phyloP scores from a whole-genome alignment of 2,888 invertebrate species.

The Lasioglossum morio region DNA sequence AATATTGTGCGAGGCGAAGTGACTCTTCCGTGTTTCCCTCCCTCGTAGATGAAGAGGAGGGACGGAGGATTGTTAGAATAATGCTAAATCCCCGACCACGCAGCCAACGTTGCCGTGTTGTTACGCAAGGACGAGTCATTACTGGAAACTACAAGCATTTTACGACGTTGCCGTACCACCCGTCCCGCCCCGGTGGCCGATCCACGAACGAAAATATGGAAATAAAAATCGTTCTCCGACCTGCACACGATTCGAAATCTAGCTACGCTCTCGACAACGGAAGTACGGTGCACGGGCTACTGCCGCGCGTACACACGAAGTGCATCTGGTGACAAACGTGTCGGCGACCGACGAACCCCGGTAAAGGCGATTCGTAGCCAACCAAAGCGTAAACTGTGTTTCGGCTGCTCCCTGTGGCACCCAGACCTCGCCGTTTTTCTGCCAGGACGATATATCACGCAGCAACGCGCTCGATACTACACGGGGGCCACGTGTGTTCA shows the following conservation, averaged over 20 bases:
- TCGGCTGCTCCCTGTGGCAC: slow-evolving; percentile 62
- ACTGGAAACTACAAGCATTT: slow-evolving; percentile 19
- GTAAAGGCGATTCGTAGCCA: slow-evolving; percentile 69
- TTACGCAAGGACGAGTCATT: slow-evolving; percentile 26
- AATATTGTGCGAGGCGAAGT: slow-evolving; percentile 41
- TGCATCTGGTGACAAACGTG: slow-evolving; percentile 66
- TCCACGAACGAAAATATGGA: slow-evolving; percentile 12
- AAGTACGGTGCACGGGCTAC: slow-evolving; percentile 30
- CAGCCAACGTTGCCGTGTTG: slow-evolving; percentile 1
- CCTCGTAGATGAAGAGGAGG: background rate
- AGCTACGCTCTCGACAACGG: slow-evolving; percentile 24
- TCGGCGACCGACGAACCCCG: slow-evolving; percentile 53
- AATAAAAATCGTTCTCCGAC: slow-evolving; percentile 14
- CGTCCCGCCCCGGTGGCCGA: background rate
- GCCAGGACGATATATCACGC: slow-evolving; percentile 68
- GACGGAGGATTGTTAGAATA: slow-evolving; percentile 39
- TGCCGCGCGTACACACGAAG: slow-evolving; percentile 48
- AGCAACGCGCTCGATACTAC: slow-evolving; percentile 39
- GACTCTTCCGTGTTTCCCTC: slow-evolving; percentile 35
- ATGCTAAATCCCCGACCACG: slow-evolving; percentile 33
- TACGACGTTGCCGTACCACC: slow-evolving; percentile 7
- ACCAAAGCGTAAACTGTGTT: slow-evolving; percentile 74
- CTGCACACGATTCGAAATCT: slow-evolving; percentile 23
- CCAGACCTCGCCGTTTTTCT: slow-evolving; percentile 70
- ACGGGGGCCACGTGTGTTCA: slow-evolving; percentile 34